These are phyloP conservation scores for Penaeus vannamei DNA, from an alignment of 1,140 invertebrate genomes.

Conservation along the genomic window DNA sequence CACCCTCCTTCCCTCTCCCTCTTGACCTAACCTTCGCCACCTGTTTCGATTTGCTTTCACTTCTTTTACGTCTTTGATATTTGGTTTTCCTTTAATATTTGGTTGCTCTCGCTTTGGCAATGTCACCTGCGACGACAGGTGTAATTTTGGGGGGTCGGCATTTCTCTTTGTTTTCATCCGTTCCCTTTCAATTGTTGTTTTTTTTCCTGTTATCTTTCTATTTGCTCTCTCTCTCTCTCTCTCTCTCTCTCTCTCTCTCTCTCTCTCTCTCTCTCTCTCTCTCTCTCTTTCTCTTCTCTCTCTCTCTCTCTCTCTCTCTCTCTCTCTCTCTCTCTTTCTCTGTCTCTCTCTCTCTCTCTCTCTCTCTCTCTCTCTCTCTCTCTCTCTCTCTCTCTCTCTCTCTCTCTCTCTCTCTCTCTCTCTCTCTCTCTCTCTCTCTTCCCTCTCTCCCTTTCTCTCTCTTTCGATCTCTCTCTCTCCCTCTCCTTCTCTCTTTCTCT, in stretches of 20 bases:
- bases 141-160: too few species aligned
- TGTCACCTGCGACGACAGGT: too few species aligned
- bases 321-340: background rate
- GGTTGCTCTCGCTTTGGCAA: too few species aligned
- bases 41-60: background rate
- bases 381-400: background rate
- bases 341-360: slow-evolving; percentile 1
- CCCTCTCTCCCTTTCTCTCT: background rate
- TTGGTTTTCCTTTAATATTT: slow-evolving; percentile 32
- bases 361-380: slow-evolving; percentile 17
- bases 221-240: background rate
- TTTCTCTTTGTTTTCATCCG: too few species aligned
- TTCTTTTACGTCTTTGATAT: slow-evolving; percentile 20
- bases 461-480: slow-evolving; percentile 11
- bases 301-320: background rate
- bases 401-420: background rate
- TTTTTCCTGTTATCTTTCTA: too few species aligned
- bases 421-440: background rate
- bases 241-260: background rate
- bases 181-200: too few species aligned
- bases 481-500: background rate
- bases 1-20: background rate
- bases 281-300: slow-evolving; percentile 36
- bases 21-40: background rate
- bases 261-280: slow-evolving; percentile 32